Evolutionary conservation across 2,797 vertebrate species (phyloP), one percentile per base, ranked within the genome.

Genomic region (Lithobates pipiens): DNA sequence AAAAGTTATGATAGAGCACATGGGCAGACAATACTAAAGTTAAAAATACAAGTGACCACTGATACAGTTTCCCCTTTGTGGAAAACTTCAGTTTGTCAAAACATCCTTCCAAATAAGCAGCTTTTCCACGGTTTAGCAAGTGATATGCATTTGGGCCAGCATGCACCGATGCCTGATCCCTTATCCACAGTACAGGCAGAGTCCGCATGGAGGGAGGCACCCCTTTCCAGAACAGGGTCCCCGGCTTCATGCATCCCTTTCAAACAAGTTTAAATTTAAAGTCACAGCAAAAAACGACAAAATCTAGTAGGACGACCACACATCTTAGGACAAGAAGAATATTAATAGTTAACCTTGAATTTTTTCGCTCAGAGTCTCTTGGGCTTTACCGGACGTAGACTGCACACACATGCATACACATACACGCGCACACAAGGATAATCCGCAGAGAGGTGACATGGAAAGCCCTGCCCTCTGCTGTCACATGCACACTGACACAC

Each of bases 241-340:
- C 46, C 36, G 46, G 69, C 80, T 67, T 83, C 80, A 78, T 68
- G 75, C 76, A 83, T 82, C 80, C 85, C 81, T 83, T 76, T 81
- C 71, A 44, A 72, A 42, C 69, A 42, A 76, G 77, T 65, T 65
- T 61, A 81, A 69, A 61, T 65, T 46, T 85, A 85, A 61, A 85
- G 76, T 87, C 85, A 83, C 85, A 75, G 76, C 61, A 87, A 83
- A 54, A 73, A 79, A 87, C 25, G 71, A 83, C 85, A 78, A 86
- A 77, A 83, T 74, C 74, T 86, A 86, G 74, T 78, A 83, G 71
- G 83, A 87, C 85, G 18, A 87, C 70, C 85, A 83, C 85, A 87
- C 68, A 65, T 86, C 85, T 74, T 61, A 79, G 68, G 46, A 86
- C 80, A 54, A 75, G 54, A 87, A 86, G 81, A 83, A 79, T 75